Evolutionary conservation across 2,888 invertebrate species (phyloP), one percentile per base, ranked within the genome.

Genomic region (Drosophila cognata): DNA sequence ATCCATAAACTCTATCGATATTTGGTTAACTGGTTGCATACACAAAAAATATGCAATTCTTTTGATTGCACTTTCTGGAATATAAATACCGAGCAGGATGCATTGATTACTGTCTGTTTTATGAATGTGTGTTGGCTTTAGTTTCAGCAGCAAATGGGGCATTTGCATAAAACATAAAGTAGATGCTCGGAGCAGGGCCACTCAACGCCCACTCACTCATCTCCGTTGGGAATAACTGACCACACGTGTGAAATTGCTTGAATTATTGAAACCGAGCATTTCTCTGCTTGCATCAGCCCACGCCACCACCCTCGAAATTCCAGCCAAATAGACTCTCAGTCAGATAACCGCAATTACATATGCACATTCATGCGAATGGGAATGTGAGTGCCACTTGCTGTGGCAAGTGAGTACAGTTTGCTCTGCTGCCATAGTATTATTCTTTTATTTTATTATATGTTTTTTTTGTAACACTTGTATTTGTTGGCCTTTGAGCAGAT

Each of bases 201-300:
- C 21, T 43, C 21, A 21, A 21, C 21, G 21, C 43, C 43, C 35
- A 35, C 21, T 16, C 56, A 52, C 57, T 58, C 29, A 53, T 65
- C 66, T 71, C 77, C 60, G 33, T 62, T 7, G 77, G 74, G 69
- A 62, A 72, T 77, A 69, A 71, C 84, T 77, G 82, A 89, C 89
- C 89, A 66, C 79, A 81, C 87, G 85, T 86, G 85, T 87, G 89
- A 86, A 87, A 89, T 82, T 78, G 77, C 75, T 84, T 89, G 84
- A 84, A 86, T 86, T 89, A 89, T 86, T 86, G 87, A 84, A 74
- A 58, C 82, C 21, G 62, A 58, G 57, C 51, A 46, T 52, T 55
- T 29, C 62, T 57, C 41, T 71, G 46, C 2, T 25, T 46, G 46
- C 78, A 78, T 74, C 78, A 16, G 36, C 35, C 5, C n/a, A 2